Conservation (phyloP, 2,888 invertebrate genomes). For the Tenthredo amoena region DNA sequence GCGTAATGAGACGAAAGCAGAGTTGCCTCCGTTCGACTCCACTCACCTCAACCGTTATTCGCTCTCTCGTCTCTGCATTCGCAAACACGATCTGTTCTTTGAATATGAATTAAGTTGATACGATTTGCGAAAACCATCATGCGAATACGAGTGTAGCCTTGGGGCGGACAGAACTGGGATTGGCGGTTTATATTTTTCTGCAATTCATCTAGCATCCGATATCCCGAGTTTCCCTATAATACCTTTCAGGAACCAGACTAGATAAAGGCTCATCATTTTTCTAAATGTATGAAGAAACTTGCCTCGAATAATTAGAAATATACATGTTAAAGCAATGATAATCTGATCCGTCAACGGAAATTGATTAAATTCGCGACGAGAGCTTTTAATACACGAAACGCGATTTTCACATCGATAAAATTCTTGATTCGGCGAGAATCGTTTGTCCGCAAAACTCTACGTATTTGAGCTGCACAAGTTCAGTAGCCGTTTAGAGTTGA, state of each 20-base stretch:
- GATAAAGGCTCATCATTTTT: not conserved
- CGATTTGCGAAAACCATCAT: conserved; percentile 69
- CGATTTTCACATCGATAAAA: not conserved
- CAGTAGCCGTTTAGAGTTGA: not conserved
- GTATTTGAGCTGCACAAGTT: not conserved
- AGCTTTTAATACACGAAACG: not conserved
- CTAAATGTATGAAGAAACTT: not conserved
- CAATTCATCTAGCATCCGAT: conserved; percentile 12
- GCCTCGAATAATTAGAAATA: not conserved
- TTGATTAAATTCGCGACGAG: not conserved
- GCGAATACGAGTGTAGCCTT: conserved; percentile 56
- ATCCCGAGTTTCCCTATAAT: not conserved
- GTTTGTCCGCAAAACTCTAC: not conserved
- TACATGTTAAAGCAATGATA: not conserved
- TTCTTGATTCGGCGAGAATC: not conserved
- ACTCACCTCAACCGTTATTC: conserved; percentile 55
- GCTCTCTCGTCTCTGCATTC: conserved; percentile 67
- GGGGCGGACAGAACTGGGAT: not conserved
- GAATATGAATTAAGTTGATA: conserved; percentile 74
- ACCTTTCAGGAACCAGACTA: not conserved
- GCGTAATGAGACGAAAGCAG: conserved; percentile 75
- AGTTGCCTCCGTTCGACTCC: conserved; percentile 57
- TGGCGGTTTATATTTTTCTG: conserved; percentile 6
- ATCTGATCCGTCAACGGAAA: not conserved
- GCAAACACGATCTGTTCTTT: conserved; percentile 66